Evolutionary conservation across 2,113 vertebrate genomes (phyloP), one percentile per base, ranked within the genome.

Genomic region (Anas platyrhynchos): DNA sequence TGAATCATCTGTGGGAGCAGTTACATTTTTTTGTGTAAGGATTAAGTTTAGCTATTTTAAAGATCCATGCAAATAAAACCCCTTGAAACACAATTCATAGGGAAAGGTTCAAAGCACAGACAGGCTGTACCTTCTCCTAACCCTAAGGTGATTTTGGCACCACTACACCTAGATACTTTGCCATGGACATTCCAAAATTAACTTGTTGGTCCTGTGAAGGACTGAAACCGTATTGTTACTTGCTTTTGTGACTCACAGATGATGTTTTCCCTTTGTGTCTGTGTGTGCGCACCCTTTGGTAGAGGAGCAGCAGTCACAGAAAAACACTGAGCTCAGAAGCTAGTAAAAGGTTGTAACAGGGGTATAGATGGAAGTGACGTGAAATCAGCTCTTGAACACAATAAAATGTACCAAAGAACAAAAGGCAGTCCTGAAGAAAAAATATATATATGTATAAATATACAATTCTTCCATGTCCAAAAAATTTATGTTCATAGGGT

Each of bases 61-160:
- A 93, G 88, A 88, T n/a, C 58, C n/a, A 88, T 54, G 46, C 82
- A 95, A 93, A 93, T 81, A 93, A 88, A 94, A 90, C 80, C 61
- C 43, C 82, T 61, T 54, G 62, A 93, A 94, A 96, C 2, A 7
- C 48, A 79, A 26, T 68, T 61, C 69, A 84, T 38, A 84, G 61
- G 43, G 46, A 34, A 93, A 74, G 56, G 59, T 67, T 85, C 63
- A 83, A 89, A 95, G 83, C 74, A 87, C 52, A 83, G 67, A 54
- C n/a, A 83, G 56, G 80, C 63, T 86, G 58, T 72, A 26, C 73
- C 58, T 88, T 86, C 52, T 88, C 11, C 36, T 52, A 41, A 41
- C 89, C 83, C 58, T 43, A 46, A 62, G 62, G 68, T 63, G 56
- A 18, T 83, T 94, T 90, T 92, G 79, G 86, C 54, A 58, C 68